Base-by-base conservation (phyloP, 2,113 vertebrate species). In the Hepsetus odoe region DNA sequence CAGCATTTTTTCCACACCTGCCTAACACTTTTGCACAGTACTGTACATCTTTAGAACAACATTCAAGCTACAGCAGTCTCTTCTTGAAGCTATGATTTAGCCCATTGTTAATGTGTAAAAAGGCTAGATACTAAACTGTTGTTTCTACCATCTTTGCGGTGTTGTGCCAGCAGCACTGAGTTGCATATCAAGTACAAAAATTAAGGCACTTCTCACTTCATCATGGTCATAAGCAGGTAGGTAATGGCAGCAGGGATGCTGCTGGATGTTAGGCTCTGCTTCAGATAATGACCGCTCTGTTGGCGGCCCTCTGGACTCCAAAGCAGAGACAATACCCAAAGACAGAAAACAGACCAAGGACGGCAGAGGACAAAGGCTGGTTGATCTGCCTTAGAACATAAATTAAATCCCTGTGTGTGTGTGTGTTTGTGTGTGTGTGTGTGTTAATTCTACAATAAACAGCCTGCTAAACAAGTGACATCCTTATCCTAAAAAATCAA, bases 141-240 rank as follows among this genome's bases (percentile, higher is more conserved):
- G 9, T 42, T 14, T 58, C 26, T n/a, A 9, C 8, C 3, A n/a
- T n/a, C n/a, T 24, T 3, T 40, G 11, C 28, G 70, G 35, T 55
- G 46, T 9, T 53, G 68, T 70, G 67, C 20, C 18, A 53, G 49
- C 18, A 71, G 67, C 18, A 51, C 16, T 32, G 66, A 49, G 38
- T 28, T 53, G 53, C 35, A 61, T 73, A 40, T 42, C 18, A 62
- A 49, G 11, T 22, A 30, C 40, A 49, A 18, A 62, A n/a, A 38
- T 22, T 20, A 9, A 1, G 30, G 5, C 22, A 51, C 28, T 64
- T 72, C 55, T 24, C 22, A 59, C 10, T 59, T 33, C 28, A 75
- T 35, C 72, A 33, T 49, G n/a, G 16, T 35, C n/a, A 65, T 42
- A 24, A 33, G n/a, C 59, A 64, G 44, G 42, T 16, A 64, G 13